Percentiles rank a stretch among this genome's conserved stretches.
phyloP scores from a whole-genome alignment of 2,113 vertebrate genomes.

The Sardina pilchardus region DNA sequence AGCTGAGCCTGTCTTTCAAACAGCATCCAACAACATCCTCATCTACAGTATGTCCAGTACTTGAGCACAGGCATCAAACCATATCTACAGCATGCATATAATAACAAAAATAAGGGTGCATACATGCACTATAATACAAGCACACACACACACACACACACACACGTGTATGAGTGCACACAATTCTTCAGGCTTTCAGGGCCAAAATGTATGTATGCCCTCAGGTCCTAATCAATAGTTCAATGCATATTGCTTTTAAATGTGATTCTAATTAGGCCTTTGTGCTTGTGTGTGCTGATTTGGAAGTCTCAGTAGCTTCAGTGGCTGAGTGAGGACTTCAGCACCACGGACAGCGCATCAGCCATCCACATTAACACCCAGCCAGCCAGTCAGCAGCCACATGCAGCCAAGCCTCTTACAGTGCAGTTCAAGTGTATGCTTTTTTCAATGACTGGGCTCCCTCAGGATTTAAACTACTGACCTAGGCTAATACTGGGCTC shows the following conservation, averaged over 20 bases:
- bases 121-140: neutral
- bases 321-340: neutral
- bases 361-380: neutral
- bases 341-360: neutral
- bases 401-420: neutral
- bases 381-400: neutral
- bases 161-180: neutral
- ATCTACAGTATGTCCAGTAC: neutral
- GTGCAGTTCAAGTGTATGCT: neutral
- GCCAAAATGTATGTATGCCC: neutral
- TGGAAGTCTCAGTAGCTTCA: neutral
- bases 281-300: neutral
- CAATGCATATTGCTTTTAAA: neutral
- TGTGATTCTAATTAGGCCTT: conserved; percentile 9
- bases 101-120: too few relatives aligned
- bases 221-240: neutral
- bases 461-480: conserved; percentile 8
- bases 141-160: neutral
- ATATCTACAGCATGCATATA: neutral
- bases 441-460: conserved; percentile 3
- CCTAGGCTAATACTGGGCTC: neutral
- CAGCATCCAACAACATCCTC: conserved; percentile 6
- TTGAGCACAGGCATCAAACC: neutral
- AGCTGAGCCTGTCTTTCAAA: neutral
- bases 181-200: neutral